These are phyloP conservation scores for Patella pellucida DNA, from an alignment of 2,888 invertebrate genomes.

Conservation along the genomic window DNA sequence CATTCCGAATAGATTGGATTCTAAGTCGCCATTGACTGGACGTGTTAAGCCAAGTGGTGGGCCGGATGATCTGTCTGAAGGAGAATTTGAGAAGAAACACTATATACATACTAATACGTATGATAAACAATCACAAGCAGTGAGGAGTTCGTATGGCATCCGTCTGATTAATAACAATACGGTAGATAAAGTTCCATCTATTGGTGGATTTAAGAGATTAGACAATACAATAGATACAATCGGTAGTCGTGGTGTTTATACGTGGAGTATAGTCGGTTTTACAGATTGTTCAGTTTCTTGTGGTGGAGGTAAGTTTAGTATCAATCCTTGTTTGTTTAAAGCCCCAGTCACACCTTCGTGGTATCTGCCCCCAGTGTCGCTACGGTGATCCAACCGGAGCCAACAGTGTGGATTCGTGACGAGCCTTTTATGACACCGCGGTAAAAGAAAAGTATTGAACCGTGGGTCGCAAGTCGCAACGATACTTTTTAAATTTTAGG, in stretches of 20 bases:
- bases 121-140: background rate
- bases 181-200: background rate
- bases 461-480: too few species aligned
- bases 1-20: background rate
- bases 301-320: slow-evolving; percentile 38
- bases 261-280: slow-evolving; percentile 84
- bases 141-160: background rate
- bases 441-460: too few species aligned
- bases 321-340: too few species aligned
- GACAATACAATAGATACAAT: slow-evolving; percentile 34
- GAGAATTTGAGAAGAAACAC: too few species aligned
- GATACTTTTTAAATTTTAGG: too few species aligned
- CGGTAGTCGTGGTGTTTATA: slow-evolving; percentile 37
- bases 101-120: too few species aligned
- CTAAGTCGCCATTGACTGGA: background rate
- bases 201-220: background rate
- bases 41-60: background rate
- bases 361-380: too few species aligned
- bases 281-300: slow-evolving; percentile 81
- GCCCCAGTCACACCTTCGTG: too few species aligned
- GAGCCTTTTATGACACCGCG: too few species aligned
- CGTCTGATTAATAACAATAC: background rate
- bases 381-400: too few species aligned
- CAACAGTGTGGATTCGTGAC: too few species aligned
- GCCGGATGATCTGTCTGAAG: too few species aligned